Evolutionary conservation across 2,888 invertebrate genomes (phyloP).

Genomic region (Lysandra coridon): DNA sequence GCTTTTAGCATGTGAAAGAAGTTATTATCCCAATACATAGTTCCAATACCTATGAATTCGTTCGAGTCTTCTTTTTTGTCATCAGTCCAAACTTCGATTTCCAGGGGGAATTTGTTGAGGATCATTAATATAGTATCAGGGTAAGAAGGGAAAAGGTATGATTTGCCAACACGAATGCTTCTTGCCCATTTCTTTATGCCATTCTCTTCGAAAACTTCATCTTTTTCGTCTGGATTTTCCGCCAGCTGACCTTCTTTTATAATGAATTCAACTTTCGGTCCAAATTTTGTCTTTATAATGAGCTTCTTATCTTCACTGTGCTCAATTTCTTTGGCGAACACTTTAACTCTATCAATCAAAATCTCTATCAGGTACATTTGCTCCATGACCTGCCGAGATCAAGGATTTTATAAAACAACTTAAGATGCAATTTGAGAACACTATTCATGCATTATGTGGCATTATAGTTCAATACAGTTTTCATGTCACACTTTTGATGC

Average conservation of each 20-base stretch:
- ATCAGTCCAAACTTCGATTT: conserved; percentile 73
- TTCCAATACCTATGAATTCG: conserved; percentile 68
- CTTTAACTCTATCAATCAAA: conserved; percentile 75
- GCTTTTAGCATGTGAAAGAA: conserved; percentile 75
- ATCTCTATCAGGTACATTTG: conserved; percentile 80
- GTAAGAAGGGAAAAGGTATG: conserved; percentile 74
- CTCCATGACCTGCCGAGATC: conserved; percentile 76
- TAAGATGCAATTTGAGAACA: not conserved
- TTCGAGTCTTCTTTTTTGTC: conserved; percentile 57
- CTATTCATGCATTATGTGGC: not conserved
- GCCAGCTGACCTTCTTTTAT: conserved; percentile 72
- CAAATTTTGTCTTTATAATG: conserved; percentile 71
- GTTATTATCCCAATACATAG: conserved; percentile 69
- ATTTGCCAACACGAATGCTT: conserved; percentile 75
- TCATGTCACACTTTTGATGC: not conserved
- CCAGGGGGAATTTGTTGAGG: conserved; percentile 71
- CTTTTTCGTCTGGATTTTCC: conserved; percentile 50
- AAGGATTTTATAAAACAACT: conserved; percentile 62
- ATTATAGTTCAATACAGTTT: not conserved
- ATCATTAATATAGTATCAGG: conserved; percentile 68
- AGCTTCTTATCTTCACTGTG: conserved; percentile 66
- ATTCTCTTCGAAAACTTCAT: conserved; percentile 59
- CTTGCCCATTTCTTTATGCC: conserved; percentile 63
- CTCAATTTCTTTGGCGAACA: conserved; percentile 56
- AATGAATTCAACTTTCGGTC: conserved; percentile 72